Evolutionary conservation across 2,113 vertebrate species (phyloP).

Genomic region (Eurypyga helias): DNA sequence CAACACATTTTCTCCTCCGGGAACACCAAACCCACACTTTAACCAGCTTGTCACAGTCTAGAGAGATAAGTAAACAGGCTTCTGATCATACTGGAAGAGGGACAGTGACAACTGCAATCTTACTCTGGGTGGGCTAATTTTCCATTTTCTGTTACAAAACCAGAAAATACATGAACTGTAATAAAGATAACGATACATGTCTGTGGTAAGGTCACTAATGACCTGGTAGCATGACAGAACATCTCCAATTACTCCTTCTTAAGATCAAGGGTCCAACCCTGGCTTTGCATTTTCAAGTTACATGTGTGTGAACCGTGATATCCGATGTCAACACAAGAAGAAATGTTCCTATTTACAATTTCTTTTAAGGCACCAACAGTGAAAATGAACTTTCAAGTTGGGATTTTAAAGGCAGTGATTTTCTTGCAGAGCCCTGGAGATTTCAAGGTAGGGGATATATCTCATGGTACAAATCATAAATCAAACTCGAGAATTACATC

Average conservation of each 20-base stretch:
- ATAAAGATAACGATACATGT: background rate
- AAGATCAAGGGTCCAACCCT: background rate
- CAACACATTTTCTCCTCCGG: conserved; percentile 8
- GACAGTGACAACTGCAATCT: background rate
- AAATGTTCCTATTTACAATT: background rate
- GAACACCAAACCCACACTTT: conserved; percentile 28
- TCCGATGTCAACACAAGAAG: background rate
- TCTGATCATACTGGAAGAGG: conserved; percentile 22
- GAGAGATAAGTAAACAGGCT: conserved; percentile 21
- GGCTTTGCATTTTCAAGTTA: background rate
- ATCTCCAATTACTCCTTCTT: background rate
- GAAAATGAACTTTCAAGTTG: background rate
- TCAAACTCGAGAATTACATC: conserved; percentile 1
- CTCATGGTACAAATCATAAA: background rate
- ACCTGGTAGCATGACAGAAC: background rate
- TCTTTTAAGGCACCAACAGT: background rate
- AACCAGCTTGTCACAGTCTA: conserved; percentile 40
- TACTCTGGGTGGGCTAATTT: conserved; percentile 17
- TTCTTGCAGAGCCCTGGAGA: background rate
- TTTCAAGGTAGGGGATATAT: background rate
- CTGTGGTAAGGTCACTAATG: background rate
- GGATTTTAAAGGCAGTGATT: conserved; percentile 17
- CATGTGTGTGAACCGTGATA: background rate
- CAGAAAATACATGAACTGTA: background rate
- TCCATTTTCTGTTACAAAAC: background rate